Conservation (phyloP, 1,140 invertebrate genomes). For the Drosophila serrata region DNA sequence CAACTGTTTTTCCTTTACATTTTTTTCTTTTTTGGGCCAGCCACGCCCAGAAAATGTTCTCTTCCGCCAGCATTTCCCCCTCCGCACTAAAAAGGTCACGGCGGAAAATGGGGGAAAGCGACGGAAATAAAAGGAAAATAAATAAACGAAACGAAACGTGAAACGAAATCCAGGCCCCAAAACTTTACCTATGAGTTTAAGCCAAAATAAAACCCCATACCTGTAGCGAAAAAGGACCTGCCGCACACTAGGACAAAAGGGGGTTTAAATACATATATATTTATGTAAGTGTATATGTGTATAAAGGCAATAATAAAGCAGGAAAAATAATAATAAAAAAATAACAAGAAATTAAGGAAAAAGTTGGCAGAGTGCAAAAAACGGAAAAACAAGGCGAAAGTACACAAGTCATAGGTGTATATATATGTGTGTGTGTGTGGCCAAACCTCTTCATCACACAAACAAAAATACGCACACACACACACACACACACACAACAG, state of each 20-base stretch:
- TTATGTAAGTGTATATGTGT: background rate
- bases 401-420: conserved; percentile 33
- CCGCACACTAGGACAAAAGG: conserved; percentile 18
- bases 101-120: conserved; percentile 53
- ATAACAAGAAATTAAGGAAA: conserved; percentile 74
- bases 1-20: conserved; percentile 22
- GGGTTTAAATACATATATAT: conserved; percentile 1
- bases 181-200: conserved; percentile 57
- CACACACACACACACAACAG: background rate
- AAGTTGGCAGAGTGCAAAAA: conserved; percentile 68
- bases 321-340: conserved; percentile 23
- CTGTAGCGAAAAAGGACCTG: conserved; percentile 53
- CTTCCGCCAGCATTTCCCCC: conserved; percentile 3
- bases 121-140: conserved; percentile 46
- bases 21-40: conserved; percentile 11
- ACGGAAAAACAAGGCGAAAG: conserved; percentile 58
- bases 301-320: conserved; percentile 38
- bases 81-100: conserved; percentile 67
- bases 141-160: conserved; percentile 52
- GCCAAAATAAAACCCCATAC: conserved; percentile 78
- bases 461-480: conserved; percentile 32
- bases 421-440: conserved; percentile 18
- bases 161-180: conserved; percentile 64
- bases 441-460: conserved; percentile 48
- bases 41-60: conserved; percentile 76